Base-by-base conservation (phyloP, 1,140 invertebrate species). In the Drepana arcuata region DNA sequence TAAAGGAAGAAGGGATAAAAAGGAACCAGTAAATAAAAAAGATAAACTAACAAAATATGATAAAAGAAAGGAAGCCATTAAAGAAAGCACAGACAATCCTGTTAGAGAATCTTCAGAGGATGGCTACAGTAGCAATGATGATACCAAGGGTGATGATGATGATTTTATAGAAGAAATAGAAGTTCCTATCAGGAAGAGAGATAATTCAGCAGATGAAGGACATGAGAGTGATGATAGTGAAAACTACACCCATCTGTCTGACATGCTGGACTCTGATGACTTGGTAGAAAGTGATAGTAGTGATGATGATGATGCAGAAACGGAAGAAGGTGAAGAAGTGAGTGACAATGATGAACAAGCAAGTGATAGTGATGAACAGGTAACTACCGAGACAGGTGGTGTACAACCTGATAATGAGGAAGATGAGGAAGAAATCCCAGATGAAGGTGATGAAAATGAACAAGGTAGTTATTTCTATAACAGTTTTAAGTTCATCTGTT, bases 201-300 rank as follows among this genome's bases (percentile, higher is more conserved):
- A 57, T 13, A 52, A 48, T 15, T 68, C 73, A 2, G 57, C 51
- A 0, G 72, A 72, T 32, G 75, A 79, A 40, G 66, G 65, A 1
- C 58, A 50, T 42, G 53, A 66, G 27, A 51, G 45, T 50, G 80
- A 83, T 48, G 61, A 69, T 2, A 62, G 55, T 42, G 73, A 79
- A 18, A 73, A 84, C 45, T 79, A 77, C 29, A 59, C 58, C 30
- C 73, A 71, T 44, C 29, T 83, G 24, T 75, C 74, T 29, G 77
- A 80, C 16, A 66, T 72, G 62, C 38, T 66, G 16, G 57, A 77
- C 53, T 74, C 68, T 42, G 67, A 70, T 64, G 63, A 61, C 42
- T 53, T 81, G 21, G 55, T 62, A 23, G 50, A 64, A 26, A 39
- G 48, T 0, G 66, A 52, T 48, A 64, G 77, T 43, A 59, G 61